Percentiles rank a stretch among this genome's conserved stretches.
Conservation (phyloP, 2,113 vertebrate species). For the Struthidea cinerea region DNA sequence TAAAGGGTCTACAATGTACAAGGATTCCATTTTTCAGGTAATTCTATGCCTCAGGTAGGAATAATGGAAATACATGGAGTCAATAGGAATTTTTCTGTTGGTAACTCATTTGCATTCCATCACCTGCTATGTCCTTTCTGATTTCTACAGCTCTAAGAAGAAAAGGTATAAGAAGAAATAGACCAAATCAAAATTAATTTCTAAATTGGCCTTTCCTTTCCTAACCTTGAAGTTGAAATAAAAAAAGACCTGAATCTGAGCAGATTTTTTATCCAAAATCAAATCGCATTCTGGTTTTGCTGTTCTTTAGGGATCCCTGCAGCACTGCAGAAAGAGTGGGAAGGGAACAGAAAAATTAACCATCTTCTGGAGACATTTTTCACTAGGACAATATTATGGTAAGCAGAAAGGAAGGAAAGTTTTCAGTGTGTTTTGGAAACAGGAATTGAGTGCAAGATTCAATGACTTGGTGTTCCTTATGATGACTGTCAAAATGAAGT, state of each 20-base stretch:
- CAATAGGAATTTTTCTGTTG: neutral
- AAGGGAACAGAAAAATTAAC: neutral
- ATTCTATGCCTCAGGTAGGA: neutral
- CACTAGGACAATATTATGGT: neutral
- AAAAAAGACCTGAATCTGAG: neutral
- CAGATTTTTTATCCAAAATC: neutral
- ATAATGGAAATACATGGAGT: neutral
- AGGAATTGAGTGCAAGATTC: neutral
- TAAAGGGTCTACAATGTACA: neutral
- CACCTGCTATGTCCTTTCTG: neutral
- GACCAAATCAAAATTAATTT: neutral
- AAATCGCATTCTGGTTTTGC: neutral
- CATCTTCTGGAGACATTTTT: neutral
- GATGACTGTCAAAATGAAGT: conserved; percentile 22
- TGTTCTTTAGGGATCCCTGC: neutral
- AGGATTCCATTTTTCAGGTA: neutral
- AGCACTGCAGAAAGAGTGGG: neutral
- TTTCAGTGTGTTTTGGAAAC: neutral
- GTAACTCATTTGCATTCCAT: neutral
- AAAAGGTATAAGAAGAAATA: neutral
- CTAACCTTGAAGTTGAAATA: neutral
- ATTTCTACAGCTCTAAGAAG: neutral
- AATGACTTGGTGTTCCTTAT: neutral
- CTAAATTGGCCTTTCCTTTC: neutral
- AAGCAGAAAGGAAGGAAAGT: neutral